Evolutionary conservation across 2,888 invertebrate species (phyloP).

Genomic region (Cordilura impudica): DNA sequence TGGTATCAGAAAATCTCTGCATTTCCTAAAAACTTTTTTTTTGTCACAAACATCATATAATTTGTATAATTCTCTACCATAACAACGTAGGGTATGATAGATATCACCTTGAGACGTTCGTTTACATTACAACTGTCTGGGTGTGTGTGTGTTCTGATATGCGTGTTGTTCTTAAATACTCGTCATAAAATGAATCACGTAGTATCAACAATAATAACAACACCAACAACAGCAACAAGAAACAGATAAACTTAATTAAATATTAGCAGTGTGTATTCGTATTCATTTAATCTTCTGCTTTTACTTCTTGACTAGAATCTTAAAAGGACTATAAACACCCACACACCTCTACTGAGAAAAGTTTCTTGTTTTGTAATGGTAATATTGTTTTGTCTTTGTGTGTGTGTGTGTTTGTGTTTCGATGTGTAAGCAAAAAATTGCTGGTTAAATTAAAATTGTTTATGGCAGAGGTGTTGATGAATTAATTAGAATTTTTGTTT

Average conservation of each 20-base stretch:
- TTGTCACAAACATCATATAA: too few relatives aligned
- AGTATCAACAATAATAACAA: background rate
- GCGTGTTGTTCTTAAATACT: background rate
- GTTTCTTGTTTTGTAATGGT: background rate
- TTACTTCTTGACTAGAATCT: background rate
- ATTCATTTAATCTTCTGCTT: background rate
- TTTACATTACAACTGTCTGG: too few relatives aligned
- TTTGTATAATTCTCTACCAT: too few relatives aligned
- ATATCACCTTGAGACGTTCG: too few relatives aligned
- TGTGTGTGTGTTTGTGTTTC: background rate
- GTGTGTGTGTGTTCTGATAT: too few relatives aligned
- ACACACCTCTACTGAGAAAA: background rate
- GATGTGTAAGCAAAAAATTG: background rate
- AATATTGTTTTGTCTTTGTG: background rate
- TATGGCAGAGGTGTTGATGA: conserved; percentile 30
- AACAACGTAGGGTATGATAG: too few relatives aligned
- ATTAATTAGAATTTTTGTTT: conserved; percentile 40
- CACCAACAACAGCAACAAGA: background rate
- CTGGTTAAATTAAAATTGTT: conserved; percentile 34
- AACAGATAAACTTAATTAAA: conserved; percentile 39
- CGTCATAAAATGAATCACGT: conserved; percentile 20
- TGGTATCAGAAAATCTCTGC: too few relatives aligned
- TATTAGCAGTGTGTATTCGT: conserved; percentile 4
- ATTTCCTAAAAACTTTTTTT: too few relatives aligned
- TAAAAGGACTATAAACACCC: background rate